Evolutionary conservation across 2,113 vertebrate genomes (phyloP), one percentile per base, ranked within the genome.

Genomic region (Onychostoma macrolepis): DNA sequence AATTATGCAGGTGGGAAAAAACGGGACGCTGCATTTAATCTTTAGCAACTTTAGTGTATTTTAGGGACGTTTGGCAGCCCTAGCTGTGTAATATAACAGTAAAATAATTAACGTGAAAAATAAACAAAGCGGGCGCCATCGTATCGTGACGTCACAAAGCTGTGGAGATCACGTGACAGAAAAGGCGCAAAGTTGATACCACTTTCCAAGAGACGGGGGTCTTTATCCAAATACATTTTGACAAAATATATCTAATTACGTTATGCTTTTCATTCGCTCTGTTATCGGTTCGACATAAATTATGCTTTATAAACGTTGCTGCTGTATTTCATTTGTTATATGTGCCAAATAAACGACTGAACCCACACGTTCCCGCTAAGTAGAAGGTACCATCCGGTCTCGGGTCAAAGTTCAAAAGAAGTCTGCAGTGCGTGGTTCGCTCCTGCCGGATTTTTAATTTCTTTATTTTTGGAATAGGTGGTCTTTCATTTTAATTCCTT

Each of bases 401-500:
- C 36, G 65, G 86, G 89, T 89, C 80, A 89, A 71, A 87, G 89
- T 87, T 91, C 82, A 91, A 87, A 93, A 93, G 91, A 91, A 78
- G 56, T n/a, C 89, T 75, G 93, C 93, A 90, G 93, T 92, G 90
- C 86, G 81, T 7, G 65, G 33, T 28, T 4, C 53, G 72, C 15
- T 36, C 83, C 83, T 85, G 41, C 80, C 45, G 78, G 83, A 75
- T 90, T 94, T 94, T 92, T 91, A 86, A 87, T 30, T 82, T 61
- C 85, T 69, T 74, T 74, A 38, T 84, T 85, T 85, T 76, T 36
- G 87, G 56, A 43, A 81, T 84, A 67, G 41, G 84, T 8, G 50
- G 41, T 69, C n/a, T 38, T 85, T 78, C 56, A 11, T 83, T 94
- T 94, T 90, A 89, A 88, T 90, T 86, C 63, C 48, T 19, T 71